Conservation (phyloP, 2,113 vertebrate species). For the Melanerpes formicivorus region DNA sequence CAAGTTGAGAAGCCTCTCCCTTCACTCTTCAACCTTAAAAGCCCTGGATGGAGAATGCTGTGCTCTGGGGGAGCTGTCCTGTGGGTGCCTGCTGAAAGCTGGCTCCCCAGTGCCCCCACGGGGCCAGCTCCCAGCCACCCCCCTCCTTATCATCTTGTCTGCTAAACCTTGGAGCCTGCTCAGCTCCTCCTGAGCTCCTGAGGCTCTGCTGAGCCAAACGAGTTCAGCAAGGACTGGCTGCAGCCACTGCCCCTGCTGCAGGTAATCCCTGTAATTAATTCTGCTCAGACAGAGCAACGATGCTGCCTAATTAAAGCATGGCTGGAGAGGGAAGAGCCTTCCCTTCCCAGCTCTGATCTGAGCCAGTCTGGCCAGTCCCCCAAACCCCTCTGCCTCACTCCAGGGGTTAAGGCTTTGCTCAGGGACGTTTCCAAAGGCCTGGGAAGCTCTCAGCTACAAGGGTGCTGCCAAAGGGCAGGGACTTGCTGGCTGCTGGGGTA, state of each 20-base stretch:
- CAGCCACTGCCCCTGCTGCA: not conserved
- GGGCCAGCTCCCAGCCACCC: rapidly evolving
- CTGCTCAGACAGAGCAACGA: not conserved
- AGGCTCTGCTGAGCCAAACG: not conserved
- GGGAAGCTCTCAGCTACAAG: slow-evolving; percentile 6
- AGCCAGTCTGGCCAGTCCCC: slow-evolving; percentile 48
- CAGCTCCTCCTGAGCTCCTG: not conserved
- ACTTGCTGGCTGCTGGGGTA: not conserved
- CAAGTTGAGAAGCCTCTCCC: not conserved
- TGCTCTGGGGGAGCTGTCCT: not conserved
- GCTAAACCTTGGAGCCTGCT: not conserved
- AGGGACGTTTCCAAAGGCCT: not conserved
- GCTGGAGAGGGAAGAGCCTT: not conserved
- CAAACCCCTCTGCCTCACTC: not conserved
- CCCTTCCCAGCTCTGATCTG: slow-evolving; percentile 58
- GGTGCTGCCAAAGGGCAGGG: not conserved
- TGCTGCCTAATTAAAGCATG: not conserved
- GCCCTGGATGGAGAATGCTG: not conserved
- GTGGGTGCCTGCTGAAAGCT: not conserved
- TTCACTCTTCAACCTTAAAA: not conserved
- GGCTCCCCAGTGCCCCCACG: rapidly evolving
- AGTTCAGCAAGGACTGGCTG: not conserved
- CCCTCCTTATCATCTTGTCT: not conserved
- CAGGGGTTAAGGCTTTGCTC: not conserved
- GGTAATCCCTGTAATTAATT: not conserved